Conservation (phyloP, 2,888 invertebrate genomes). For the Diogma glabrata region DNA sequence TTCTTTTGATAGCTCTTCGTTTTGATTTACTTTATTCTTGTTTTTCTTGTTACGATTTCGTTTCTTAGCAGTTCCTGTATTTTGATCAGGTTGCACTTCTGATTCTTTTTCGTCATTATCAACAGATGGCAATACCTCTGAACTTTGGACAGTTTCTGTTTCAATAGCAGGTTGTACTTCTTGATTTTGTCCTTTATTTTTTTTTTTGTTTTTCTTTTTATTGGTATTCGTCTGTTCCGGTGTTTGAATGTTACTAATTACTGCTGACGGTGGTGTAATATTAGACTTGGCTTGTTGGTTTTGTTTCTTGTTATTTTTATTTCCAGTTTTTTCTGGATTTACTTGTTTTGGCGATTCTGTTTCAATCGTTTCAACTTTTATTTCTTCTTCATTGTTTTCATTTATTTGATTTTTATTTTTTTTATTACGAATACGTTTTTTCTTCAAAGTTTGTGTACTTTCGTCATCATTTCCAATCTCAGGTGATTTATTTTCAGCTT, state of each 20-base stretch:
- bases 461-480: neutral
- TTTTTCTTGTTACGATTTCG: conserved; percentile 1
- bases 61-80: neutral
- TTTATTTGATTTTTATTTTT: conserved; percentile 7
- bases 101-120: neutral
- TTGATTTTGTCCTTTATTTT: neutral
- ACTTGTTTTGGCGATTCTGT: neutral
- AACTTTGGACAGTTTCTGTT: neutral
- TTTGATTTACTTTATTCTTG: neutral
- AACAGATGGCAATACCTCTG: neutral
- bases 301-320: neutral
- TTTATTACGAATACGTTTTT: conserved; percentile 6
- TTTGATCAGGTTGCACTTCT: neutral
- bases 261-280: too few species aligned
- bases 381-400: neutral
- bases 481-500: neutral
- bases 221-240: too few species aligned
- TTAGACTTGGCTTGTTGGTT: neutral
- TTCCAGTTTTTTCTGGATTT: neutral
- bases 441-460: conserved; percentile 7
- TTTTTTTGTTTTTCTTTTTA: neutral
- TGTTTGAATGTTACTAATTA: too few species aligned
- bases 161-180: neutral
- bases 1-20: neutral
- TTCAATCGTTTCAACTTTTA: neutral